These are phyloP conservation scores for Escarpia spicata DNA, from an alignment of 2,888 invertebrate species.

Conservation along the genomic window DNA sequence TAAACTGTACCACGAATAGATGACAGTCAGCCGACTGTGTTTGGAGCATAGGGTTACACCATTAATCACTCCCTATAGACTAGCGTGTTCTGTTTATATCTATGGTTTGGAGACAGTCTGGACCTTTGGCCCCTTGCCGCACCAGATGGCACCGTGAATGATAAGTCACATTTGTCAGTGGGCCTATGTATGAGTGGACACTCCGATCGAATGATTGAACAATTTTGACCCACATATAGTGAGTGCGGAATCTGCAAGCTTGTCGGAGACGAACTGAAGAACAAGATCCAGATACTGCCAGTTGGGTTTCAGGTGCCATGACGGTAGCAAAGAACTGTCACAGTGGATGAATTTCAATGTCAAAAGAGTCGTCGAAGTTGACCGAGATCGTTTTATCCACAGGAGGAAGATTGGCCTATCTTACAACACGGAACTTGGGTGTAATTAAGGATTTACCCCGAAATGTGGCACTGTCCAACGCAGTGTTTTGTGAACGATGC, in stretches of 20 bases:
- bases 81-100: too few relatives aligned
- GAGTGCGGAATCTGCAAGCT: not conserved
- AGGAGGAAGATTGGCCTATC: too few relatives aligned
- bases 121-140: not conserved
- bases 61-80: too few relatives aligned
- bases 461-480: not conserved
- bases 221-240: not conserved
- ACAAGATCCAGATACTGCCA: not conserved
- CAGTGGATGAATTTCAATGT: too few relatives aligned
- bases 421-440: too few relatives aligned
- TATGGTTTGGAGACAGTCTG: not conserved
- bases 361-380: too few relatives aligned
- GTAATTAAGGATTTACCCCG: not conserved
- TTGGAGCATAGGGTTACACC: not conserved
- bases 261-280: not conserved
- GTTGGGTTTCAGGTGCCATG: not conserved
- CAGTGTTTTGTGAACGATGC: not conserved
- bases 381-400: too few relatives aligned
- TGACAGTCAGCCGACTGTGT: not conserved
- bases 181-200: not conserved
- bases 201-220: not conserved
- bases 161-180: not conserved
- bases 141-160: not conserved
- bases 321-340: not conserved
- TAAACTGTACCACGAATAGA: not conserved